A percentile compares a stretch with the other conserved stretches of the same genome.
phyloP scores from a whole-genome alignment of 1,140 invertebrate genomes.

The Kradibia gibbosae region DNA sequence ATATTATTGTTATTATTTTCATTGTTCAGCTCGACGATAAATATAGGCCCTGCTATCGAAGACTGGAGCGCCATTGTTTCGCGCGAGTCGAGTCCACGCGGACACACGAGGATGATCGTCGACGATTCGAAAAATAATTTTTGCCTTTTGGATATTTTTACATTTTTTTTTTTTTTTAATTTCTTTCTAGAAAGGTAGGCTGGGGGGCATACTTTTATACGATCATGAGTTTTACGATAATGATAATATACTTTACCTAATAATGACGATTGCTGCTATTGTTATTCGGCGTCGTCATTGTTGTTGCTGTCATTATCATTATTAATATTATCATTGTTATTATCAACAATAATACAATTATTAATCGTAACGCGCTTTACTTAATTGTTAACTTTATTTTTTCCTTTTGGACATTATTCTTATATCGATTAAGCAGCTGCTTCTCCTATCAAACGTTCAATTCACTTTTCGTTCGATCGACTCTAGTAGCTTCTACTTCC shows the following conservation, averaged over 20 bases:
- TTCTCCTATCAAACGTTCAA: conserved; percentile 36
- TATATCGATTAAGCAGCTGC: conserved; percentile 32
- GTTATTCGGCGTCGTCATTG: not conserved
- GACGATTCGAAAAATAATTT: conserved; percentile 69
- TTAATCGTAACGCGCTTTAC: conserved; percentile 35
- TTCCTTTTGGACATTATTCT: conserved; percentile 44
- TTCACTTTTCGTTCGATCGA: conserved; percentile 5
- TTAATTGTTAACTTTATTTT: conserved; percentile 45
- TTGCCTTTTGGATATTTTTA: conserved; percentile 29
- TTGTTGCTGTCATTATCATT: not conserved
- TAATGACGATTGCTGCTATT: not conserved
- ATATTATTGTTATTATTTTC: too few relatives aligned
- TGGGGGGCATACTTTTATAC: conserved; percentile 57
- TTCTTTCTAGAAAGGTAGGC: conserved; percentile 67
- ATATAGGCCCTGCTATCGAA: too few relatives aligned
- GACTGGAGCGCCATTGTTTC: conserved; percentile 10
- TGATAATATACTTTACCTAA: conserved; percentile 52
- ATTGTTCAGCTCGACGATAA: too few relatives aligned
- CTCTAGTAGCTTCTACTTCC: conserved; percentile 28
- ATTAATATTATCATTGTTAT: not conserved
- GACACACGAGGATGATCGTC: conserved; percentile 52
- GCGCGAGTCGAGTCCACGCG: conserved; percentile 4
- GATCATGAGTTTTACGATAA: conserved; percentile 57
- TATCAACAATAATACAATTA: conserved; percentile 47
- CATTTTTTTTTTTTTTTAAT: conserved; percentile 50